Evolutionary conservation across 2,888 invertebrate species (phyloP), one percentile per base, ranked within the genome.

Genomic region (Thereva unica): DNA sequence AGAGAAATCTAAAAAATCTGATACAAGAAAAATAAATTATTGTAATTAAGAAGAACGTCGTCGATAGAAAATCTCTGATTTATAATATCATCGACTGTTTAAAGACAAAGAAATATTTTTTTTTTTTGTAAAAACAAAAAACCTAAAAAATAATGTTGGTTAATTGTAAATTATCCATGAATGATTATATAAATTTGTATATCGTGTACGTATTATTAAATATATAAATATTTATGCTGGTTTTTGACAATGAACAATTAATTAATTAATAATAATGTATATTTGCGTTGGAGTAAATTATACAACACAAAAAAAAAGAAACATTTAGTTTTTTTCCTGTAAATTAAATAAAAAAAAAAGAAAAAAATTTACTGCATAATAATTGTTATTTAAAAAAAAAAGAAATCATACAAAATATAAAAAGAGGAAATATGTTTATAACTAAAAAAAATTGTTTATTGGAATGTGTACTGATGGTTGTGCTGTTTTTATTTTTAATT

Each of bases 381-480:
- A 23, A 23, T 23, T 23, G 23, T 23, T 23, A 23, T 23, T 23
- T 23, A 23, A 23, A 23, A 23, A 23, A 23, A 23, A 23, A 23
- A 23, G 23, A 23, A 23, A 23, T 23, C 23, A 23, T 23, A 23
- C 9, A 7, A 3, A 42, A 42, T 4, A 41, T 3, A 42, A 42
- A 4, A 42, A 8, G 9, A 8, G 9, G 38, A 49, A 59, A 9
- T 45, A 47, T 12, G 5, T 34, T 23, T 41, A n/a, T 53, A 44
- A 40, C 45, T 35, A 37, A 37, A 44, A 53, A 38, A 34, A 57
- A 53, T 37, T 37, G 41, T 53, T 37, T 37, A 44, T 63, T 64
- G 64, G 53, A 9, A 64, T 64, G 52, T 53, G 53, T 44, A 64
- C 50, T 49, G 52, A 53, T 53, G 64, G 53, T 64, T 64, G 64